Evolutionary conservation across 1,140 invertebrate species (phyloP).

Genomic region (Drosophila sp.): DNA sequence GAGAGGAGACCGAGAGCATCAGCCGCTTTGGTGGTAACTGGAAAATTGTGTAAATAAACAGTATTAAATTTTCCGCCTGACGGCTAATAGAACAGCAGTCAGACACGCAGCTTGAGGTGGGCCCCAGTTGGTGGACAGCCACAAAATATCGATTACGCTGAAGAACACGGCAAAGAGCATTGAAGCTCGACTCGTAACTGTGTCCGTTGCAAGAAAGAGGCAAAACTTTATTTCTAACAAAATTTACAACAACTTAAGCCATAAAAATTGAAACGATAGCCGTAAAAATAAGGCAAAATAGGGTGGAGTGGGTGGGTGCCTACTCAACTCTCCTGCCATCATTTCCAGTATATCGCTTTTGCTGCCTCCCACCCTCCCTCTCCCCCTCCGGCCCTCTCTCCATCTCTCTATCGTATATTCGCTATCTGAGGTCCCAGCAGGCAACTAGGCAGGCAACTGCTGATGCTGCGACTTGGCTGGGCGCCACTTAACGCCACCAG

Average conservation of each 20-base stretch:
- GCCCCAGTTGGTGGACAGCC: slow-evolving; percentile 25
- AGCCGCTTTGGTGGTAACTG: slow-evolving; percentile 21
- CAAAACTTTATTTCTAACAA: slow-evolving; percentile 48
- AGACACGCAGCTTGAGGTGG: slow-evolving; percentile 53
- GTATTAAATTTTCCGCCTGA: slow-evolving; percentile 70
- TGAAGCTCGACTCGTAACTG: slow-evolving; percentile 26
- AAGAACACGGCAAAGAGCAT: slow-evolving; percentile 38
- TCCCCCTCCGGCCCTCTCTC: slow-evolving; percentile 23
- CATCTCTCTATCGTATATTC: slow-evolving; percentile 22
- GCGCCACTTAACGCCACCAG: slow-evolving; percentile 67
- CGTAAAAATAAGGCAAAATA: slow-evolving; percentile 56
- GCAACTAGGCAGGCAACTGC: slow-evolving; percentile 41
- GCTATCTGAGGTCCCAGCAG: slow-evolving; percentile 58
- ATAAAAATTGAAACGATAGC: slow-evolving; percentile 76
- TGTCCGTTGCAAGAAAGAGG: slow-evolving; percentile 20
- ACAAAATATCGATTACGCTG: slow-evolving; percentile 64
- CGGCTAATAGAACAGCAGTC: slow-evolving; percentile 67
- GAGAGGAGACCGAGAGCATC: slow-evolving; percentile 1
- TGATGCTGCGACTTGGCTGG: slow-evolving; percentile 66
- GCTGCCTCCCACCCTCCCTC: not conserved
- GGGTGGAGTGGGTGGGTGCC: slow-evolving; percentile 5
- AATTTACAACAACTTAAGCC: slow-evolving; percentile 73
- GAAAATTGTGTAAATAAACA: slow-evolving; percentile 71
- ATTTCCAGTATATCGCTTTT: not conserved
- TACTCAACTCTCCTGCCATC: not conserved